Evolutionary conservation across 2,797 vertebrate genomes (phyloP).

Genomic region (Notolepis coatsorum): DNA sequence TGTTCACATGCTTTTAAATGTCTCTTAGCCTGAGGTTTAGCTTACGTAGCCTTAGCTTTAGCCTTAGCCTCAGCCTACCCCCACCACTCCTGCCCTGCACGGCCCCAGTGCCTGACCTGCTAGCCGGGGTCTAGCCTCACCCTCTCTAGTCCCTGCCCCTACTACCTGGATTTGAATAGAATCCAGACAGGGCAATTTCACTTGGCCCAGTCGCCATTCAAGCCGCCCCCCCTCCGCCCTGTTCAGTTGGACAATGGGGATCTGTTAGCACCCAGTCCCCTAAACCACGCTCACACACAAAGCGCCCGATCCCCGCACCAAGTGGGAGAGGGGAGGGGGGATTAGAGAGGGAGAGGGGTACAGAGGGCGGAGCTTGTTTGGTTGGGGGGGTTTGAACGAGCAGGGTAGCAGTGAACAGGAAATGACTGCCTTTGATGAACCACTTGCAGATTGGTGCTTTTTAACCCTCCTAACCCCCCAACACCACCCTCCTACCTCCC

Average conservation of each 20-base stretch:
- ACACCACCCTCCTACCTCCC: too few relatives aligned
- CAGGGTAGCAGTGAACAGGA: conserved; percentile 81
- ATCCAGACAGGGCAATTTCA: conserved; percentile 88
- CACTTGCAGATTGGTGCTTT: conserved; percentile 70
- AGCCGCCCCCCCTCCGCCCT: conserved; percentile 55
- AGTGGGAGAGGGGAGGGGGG: conserved; percentile 5
- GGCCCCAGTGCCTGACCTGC: background rate
- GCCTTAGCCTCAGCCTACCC: background rate
- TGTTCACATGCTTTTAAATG: conserved; percentile 41
- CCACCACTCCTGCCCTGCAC: background rate
- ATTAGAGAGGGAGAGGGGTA: conserved; percentile 62
- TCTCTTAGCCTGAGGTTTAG: background rate
- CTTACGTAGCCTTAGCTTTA: background rate
- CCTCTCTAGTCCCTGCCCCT: background rate
- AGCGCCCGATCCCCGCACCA: conserved; percentile 65
- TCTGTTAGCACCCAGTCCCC: conserved; percentile 87
- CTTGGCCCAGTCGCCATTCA: conserved; percentile 82
- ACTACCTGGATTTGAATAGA: conserved; percentile 92
- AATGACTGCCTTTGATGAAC: conserved; percentile 84
- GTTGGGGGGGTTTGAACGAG: background rate
- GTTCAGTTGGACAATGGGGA: conserved; percentile 85
- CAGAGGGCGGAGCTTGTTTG: background rate
- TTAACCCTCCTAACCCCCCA: too few relatives aligned
- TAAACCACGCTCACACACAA: conserved; percentile 81
- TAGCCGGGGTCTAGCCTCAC: conserved; percentile 1